phyloP scores from a whole-genome alignment of 2,888 invertebrate genomes.

The Noctuana brunneofusca region DNA sequence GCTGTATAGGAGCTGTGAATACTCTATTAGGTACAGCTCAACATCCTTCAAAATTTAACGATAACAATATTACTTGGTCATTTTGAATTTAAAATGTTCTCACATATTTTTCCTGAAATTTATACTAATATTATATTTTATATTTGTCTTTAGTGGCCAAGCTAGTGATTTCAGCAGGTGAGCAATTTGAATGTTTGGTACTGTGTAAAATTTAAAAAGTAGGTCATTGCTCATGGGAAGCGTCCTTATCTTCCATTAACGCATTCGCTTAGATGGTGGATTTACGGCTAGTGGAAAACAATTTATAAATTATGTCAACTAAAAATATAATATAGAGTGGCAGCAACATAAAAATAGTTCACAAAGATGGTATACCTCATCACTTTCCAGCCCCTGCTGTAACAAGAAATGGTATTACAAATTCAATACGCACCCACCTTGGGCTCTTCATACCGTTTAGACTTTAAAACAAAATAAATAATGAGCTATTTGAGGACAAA shows the following conservation, averaged over 20 bases:
- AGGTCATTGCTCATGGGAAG: slow-evolving; percentile 76
- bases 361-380: slow-evolving; percentile 90
- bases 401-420: slow-evolving; percentile 85
- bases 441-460: slow-evolving; percentile 68
- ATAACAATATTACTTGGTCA: too few species aligned
- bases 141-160: slow-evolving; percentile 47
- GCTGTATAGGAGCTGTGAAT: slow-evolving; percentile 1
- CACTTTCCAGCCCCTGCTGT: slow-evolving; percentile 96
- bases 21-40: not conserved
- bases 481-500: slow-evolving; percentile 35
- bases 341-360: slow-evolving; percentile 82
- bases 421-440: slow-evolving; percentile 83
- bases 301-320: slow-evolving; percentile 77
- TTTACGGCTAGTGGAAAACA: slow-evolving; percentile 78
- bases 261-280: slow-evolving; percentile 71
- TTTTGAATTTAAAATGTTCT: not conserved
- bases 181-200: slow-evolving; percentile 60
- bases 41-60: slow-evolving; percentile 5
- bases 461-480: slow-evolving; percentile 41
- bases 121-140: slow-evolving; percentile 4
- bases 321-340: slow-evolving; percentile 79
- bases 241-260: slow-evolving; percentile 80
- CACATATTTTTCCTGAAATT: not conserved
- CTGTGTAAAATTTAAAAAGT: slow-evolving; percentile 64
- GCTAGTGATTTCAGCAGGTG: slow-evolving; percentile 70